A percentile compares a stretch with the other conserved stretches of the same genome.
These are phyloP conservation scores for Venturia canescens DNA, from an alignment of 1,140 invertebrate genomes.

Conservation along the genomic window DNA sequence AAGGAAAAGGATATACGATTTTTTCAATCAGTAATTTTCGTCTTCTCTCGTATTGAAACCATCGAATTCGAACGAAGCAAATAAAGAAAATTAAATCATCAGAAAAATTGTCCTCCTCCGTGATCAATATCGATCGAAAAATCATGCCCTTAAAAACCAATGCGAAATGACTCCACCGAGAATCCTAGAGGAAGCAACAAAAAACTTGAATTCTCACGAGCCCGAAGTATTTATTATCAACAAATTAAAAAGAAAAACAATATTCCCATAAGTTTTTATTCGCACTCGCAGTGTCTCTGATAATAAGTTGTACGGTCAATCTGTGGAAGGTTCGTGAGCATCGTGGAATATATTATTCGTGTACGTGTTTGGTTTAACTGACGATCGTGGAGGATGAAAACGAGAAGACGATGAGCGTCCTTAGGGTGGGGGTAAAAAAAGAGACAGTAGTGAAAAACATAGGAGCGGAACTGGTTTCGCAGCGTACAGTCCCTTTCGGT, in stretches of 20 bases:
- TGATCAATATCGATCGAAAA: too few relatives aligned
- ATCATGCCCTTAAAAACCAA: too few relatives aligned
- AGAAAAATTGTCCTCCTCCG: too few relatives aligned
- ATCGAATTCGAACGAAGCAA: too few relatives aligned
- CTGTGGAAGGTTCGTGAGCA: background rate
- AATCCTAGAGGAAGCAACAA: background rate
- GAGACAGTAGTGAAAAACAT: background rate
- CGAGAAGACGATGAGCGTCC: background rate
- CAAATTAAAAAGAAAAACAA: background rate
- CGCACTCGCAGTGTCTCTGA: constrained; percentile 1
- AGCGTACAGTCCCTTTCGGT: constrained; percentile 9
- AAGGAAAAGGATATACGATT: too few relatives aligned
- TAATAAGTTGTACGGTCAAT: constrained; percentile 3
- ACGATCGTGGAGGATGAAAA: constrained; percentile 19
- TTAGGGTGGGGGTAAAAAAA: background rate
- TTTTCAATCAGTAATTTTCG: too few relatives aligned
- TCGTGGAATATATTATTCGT: constrained; percentile 23
- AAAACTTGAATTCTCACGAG: background rate
- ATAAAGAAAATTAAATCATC: background rate
- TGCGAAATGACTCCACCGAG: background rate
- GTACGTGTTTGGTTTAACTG: constrained; percentile 22
- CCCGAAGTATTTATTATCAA: background rate
- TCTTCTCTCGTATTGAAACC: too few relatives aligned
- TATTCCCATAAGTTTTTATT: background rate
- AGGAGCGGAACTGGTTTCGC: background rate